phyloP scores from a whole-genome alignment of 1,140 invertebrate genomes.

The Trinorchestia longiramus region DNA sequence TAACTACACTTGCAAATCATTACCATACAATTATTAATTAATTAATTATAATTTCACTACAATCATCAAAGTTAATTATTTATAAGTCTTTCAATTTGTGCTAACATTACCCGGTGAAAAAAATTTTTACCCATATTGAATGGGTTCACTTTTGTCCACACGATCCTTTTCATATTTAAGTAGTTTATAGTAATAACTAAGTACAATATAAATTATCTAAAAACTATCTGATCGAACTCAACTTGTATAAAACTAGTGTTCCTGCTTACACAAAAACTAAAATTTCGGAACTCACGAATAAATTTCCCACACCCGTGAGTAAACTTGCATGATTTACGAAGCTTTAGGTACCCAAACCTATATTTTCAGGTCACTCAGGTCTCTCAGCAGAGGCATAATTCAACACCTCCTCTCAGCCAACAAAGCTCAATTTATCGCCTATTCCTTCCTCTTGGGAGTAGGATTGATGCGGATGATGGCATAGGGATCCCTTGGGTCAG shows the following conservation, averaged over 20 bases:
- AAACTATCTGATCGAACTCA: too few species aligned
- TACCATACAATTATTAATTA: background rate
- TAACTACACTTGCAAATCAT: background rate
- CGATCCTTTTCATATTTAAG: background rate
- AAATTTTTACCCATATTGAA: background rate
- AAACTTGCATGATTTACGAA: background rate
- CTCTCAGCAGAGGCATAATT: constrained; percentile 28
- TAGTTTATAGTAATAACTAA: background rate
- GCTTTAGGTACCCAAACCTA: background rate
- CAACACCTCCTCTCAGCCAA: constrained; percentile 36
- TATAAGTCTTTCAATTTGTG: background rate
- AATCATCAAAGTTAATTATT: background rate
- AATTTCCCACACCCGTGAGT: background rate
- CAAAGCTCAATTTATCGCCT: constrained; percentile 32
- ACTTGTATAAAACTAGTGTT: background rate
- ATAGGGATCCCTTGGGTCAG: background rate
- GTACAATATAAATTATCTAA: too few species aligned
- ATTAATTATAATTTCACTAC: background rate
- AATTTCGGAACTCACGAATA: background rate
- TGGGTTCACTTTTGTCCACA: background rate
- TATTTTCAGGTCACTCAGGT: background rate
- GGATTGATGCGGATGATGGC: constrained; percentile 1
- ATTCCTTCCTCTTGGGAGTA: background rate
- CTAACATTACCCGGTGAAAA: background rate
- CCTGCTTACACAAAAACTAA: background rate